Conservation (phyloP, 2,797 vertebrate species). For the Channallabes apus region DNA sequence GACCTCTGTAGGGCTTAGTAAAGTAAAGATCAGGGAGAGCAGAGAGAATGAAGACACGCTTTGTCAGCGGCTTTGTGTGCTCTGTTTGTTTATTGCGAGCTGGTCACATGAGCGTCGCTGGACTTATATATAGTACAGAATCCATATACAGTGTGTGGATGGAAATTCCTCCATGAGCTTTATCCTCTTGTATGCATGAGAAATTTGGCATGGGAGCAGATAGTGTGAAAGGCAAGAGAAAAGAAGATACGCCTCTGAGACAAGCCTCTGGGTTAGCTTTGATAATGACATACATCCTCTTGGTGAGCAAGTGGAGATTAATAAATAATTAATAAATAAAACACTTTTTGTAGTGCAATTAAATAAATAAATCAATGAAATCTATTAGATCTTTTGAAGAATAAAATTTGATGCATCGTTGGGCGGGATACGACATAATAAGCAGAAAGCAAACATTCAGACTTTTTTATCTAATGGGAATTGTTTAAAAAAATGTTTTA, state of each 20-base stretch:
- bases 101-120: slow-evolving; percentile 47
- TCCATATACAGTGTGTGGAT: slow-evolving; percentile 27
- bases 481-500: background rate
- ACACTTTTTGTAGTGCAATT: background rate
- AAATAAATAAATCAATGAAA: slow-evolving; percentile 18
- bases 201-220: background rate
- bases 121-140: slow-evolving; percentile 3
- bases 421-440: background rate
- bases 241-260: background rate
- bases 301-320: background rate
- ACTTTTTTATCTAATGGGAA: background rate
- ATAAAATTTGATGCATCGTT: slow-evolving; percentile 29
- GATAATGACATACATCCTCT: too few relatives aligned
- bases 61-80: slow-evolving; percentile 47
- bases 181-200: slow-evolving; percentile 5
- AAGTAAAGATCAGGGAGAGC: slow-evolving; percentile 43
- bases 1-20: slow-evolving; percentile 42
- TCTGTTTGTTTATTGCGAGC: slow-evolving; percentile 46
- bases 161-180: slow-evolving; percentile 9
- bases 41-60: slow-evolving; percentile 45
- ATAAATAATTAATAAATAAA: background rate
- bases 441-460: background rate
- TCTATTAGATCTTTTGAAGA: slow-evolving; percentile 7
- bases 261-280: background rate
- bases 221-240: background rate